phyloP scores from a whole-genome alignment of 2,888 invertebrate genomes.

The Stenodera caucasica region DNA sequence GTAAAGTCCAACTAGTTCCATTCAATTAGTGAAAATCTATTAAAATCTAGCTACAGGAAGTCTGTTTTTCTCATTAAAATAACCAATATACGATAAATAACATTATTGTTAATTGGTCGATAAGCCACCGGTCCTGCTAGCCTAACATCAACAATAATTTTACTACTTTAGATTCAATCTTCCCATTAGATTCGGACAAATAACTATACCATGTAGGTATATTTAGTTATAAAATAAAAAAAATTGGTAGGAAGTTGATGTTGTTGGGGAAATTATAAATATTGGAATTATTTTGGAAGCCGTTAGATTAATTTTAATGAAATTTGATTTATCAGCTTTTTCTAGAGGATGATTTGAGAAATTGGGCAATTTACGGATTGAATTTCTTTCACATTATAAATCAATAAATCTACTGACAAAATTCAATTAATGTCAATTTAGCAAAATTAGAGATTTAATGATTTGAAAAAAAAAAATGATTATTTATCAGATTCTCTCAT shows the following conservation, averaged over 20 bases:
- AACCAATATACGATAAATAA: conserved; percentile 11
- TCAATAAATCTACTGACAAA: conserved; percentile 17
- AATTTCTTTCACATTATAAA: conserved; percentile 17
- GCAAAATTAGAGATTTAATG: conserved; percentile 9
- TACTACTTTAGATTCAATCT: too few species aligned
- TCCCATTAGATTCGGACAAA: too few species aligned
- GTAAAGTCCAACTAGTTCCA: too few species aligned
- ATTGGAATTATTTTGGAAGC: too few species aligned
- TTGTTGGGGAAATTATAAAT: too few species aligned
- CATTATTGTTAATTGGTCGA: conserved; percentile 17
- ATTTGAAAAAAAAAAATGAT: neutral
- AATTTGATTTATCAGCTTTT: conserved; percentile 9
- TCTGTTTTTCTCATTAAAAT: conserved; percentile 15
- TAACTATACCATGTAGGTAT: too few species aligned
- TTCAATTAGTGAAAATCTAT: neutral
- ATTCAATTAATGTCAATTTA: conserved; percentile 23
- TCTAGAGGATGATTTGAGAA: conserved; percentile 2
- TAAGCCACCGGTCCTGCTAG: conserved; percentile 13
- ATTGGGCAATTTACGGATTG: conserved; percentile 16
- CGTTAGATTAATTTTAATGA: conserved; percentile 16
- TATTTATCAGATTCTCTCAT: neutral
- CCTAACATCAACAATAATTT: conserved; percentile 3
- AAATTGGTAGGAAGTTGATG: neutral
- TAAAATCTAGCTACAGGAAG: conserved; percentile 17
- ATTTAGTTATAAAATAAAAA: neutral